Evolutionary conservation across 2,888 invertebrate genomes (phyloP), one percentile per base, ranked within the genome.

Genomic region (Torymus tubicola): DNA sequence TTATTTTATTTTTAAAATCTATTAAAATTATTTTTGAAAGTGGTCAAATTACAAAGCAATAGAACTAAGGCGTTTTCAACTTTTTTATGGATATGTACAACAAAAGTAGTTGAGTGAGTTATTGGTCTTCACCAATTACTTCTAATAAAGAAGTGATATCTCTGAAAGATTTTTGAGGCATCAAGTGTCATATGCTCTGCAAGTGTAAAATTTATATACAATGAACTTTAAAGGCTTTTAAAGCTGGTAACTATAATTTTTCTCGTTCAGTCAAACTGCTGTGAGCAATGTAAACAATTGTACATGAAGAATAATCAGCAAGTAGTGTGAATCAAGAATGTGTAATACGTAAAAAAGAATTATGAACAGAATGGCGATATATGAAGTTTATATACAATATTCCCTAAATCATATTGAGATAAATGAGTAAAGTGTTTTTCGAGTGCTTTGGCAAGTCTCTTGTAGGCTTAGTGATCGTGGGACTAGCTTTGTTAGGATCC

Each of bases 211-310:
- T 75, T 76, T 61, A 63, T 77, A 77, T 63, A 73, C 31, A 63
- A 76, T 21, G 21, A 31, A 78, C 71, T 68, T 31, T 42, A 42
- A n/a, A 57, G 31, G 55, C 64, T 79, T 78, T 81, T 5, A 67
- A 79, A 81, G 71, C 50, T 72, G 58, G 76, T 81, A 70, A 61
- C 61, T 75, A 50, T 68, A 75, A 57, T 76, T 65, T 13, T 74
- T 16, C 52, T 71, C 16, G 55, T 75, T 78, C 71, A 68, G 75
- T 71, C 55, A 79, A 72, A 79, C 50, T 79, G 63, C 60, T 78
- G 72, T 69, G 53, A 75, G 58, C 53, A 72, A 76, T 79, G 71
- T 78, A 79, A 73, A 70, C 57, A 77, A 81, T 75, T 81, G 81
- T 81, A 81, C 21, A 79, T 81, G 74, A 78, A 81, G 70, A 81